A percentile compares a stretch with the other conserved stretches of the same genome.
These are phyloP conservation scores for Pelobates cultripes DNA, from an alignment of 2,797 vertebrate species.

Conservation along the genomic window DNA sequence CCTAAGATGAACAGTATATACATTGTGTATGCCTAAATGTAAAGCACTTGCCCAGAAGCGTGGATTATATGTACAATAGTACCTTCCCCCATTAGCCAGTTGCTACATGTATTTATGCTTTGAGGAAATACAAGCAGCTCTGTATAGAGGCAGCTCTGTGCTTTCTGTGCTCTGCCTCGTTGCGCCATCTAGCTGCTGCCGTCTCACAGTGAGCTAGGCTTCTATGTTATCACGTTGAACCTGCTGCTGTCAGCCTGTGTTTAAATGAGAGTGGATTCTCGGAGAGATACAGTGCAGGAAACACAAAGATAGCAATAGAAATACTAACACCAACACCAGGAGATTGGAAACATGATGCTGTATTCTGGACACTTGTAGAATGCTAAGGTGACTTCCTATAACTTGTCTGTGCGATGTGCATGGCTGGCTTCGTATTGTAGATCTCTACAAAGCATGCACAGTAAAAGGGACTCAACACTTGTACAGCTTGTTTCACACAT, in stretches of 20 bases:
- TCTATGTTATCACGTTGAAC: not conserved
- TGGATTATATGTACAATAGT: not conserved
- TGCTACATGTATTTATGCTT: not conserved
- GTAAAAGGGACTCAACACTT: not conserved
- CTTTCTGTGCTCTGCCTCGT: not conserved
- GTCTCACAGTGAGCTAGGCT: not conserved
- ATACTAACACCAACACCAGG: not conserved
- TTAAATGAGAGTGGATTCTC: not conserved
- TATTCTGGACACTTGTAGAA: not conserved
- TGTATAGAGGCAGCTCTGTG: not conserved
- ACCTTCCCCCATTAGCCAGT: not conserved
- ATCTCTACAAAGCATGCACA: not conserved
- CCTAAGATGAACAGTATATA: not conserved
- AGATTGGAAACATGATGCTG: conserved; percentile 51
- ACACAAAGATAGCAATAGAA: not conserved
- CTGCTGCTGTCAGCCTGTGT: not conserved
- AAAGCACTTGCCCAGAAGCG: not conserved
- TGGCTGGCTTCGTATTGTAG: not conserved
- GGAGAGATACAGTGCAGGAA: not conserved
- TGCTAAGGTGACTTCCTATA: not conserved
- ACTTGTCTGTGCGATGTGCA: not conserved
- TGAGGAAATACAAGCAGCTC: not conserved
- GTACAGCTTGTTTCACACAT: not conserved
- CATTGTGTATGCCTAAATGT: no score
- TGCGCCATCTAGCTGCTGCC: conserved; percentile 12